Evolutionary conservation across 1,140 invertebrate species (phyloP), one percentile per base, ranked within the genome.

Genomic region (Drosophila paulistorum): DNA sequence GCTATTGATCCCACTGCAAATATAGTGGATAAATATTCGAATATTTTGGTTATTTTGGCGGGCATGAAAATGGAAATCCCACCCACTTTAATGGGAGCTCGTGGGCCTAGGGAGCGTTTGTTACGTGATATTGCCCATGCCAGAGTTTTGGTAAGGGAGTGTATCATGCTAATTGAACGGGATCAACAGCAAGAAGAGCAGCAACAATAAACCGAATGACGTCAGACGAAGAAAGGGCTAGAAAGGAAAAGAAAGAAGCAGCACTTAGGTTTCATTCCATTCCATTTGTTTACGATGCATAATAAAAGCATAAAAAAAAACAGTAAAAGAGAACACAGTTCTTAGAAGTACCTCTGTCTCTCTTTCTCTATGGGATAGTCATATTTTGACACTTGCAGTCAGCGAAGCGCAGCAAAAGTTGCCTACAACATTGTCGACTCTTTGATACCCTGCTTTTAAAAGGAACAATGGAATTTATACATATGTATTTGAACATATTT

Each of bases 111-210:
- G 65, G 84, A 87, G n/a, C 71, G 84, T 4, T 58, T 87, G 6
- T 48, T 81, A 20, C 70, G 81, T 35, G 80, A 87, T 23, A 89
- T 87, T 17, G 71, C 66, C 35, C 77, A 84, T 9, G 84, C 84
- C n/a, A 81, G 84, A 26, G 41, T 75, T 2, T 41, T 78, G 0
- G 68, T 90, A 39, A 65, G 71, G 7, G 71, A 84, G 42, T 84
- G 77, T 33, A 33, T 72, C 1, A 9, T 73, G 13, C 45, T 84
- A 35, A 71, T 87, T 11, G 74, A 79, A 51, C 68, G 67, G 26
- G 70, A 86, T 45, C 41, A 63, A 7, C 20, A 45, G 37, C 37
- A 54, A n/a, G 3, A 35, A 2, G 13, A 39, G n/a, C 51, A 39
- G 11, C 55, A 64, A 17, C 9, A 17, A 37, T 23, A 9, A 30